Conservation (phyloP, 2,797 vertebrate genomes). For the Anas capensis region DNA sequence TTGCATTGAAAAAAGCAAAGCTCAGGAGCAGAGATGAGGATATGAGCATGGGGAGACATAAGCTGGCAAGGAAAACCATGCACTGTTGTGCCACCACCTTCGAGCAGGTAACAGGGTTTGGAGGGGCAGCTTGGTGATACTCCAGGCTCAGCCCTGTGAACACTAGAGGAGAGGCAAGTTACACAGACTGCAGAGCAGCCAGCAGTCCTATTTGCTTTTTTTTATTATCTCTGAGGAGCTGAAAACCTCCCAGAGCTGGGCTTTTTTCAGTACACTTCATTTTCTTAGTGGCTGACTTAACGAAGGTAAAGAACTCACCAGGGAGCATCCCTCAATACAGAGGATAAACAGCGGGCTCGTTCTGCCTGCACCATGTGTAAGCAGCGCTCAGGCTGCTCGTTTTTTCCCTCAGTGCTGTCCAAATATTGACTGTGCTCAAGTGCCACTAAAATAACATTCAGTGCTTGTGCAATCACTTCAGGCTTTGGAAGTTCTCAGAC, state of each 20-base stretch:
- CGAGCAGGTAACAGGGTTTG: not conserved
- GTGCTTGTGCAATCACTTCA: constrained; percentile 11
- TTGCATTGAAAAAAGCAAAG: not conserved
- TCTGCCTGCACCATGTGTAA: not conserved
- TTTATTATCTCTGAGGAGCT: not conserved
- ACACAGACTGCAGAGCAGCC: not conserved
- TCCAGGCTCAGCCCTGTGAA: fast-evolving
- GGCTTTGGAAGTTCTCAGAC: not conserved
- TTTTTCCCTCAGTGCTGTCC: not conserved
- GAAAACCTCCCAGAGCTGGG: constrained; percentile 6
- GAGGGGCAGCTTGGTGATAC: not conserved
- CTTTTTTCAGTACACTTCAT: constrained; percentile 16
- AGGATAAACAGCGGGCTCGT: not conserved
- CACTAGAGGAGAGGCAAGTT: not conserved
- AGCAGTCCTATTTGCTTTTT: not conserved
- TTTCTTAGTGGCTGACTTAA: not conserved
- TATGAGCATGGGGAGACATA: fast-evolving
- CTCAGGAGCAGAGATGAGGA: not conserved
- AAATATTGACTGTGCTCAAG: constrained; percentile 50
- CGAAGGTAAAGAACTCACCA: not conserved
- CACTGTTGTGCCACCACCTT: not conserved
- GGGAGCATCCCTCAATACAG: not conserved
- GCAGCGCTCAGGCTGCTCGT: not conserved
- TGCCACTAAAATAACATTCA: not conserved
- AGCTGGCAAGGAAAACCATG: fast-evolving